Percentiles rank a stretch among this genome's conserved stretches.
These are phyloP conservation scores for Eucera pruinosa DNA, from an alignment of 2,888 invertebrate genomes.

Conservation along the genomic window DNA sequence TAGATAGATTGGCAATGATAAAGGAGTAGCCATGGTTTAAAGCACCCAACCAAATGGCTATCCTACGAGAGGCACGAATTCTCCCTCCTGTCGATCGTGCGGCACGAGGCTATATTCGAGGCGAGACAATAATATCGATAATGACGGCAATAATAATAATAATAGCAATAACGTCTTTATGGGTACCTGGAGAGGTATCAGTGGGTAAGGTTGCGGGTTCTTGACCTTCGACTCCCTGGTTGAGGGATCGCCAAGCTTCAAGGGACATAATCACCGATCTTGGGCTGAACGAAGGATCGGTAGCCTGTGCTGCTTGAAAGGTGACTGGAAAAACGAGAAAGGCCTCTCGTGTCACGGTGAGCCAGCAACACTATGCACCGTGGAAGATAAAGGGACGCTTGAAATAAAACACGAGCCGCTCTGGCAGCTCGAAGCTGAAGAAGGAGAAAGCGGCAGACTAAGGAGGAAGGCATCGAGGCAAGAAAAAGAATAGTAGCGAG, in stretches of 20 bases:
- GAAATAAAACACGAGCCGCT: conserved; percentile 64
- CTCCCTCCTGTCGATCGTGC: conserved; percentile 39
- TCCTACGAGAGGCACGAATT: conserved; percentile 16
- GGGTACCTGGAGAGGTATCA: conserved; percentile 48
- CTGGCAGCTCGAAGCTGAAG: conserved; percentile 11
- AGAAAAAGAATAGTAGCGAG: conserved; percentile 43
- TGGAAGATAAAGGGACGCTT: conserved; percentile 50
- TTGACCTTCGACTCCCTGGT: conserved; percentile 48
- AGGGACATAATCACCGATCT: conserved; percentile 46
- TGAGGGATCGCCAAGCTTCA: conserved; percentile 22
- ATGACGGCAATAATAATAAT: conserved; percentile 72
- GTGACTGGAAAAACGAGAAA: conserved; percentile 54
- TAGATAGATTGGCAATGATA: background rate
- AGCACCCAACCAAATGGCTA: background rate
- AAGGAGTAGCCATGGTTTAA: too few relatives aligned
- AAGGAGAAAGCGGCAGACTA: conserved; percentile 40
- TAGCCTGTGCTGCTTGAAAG: conserved; percentile 45
- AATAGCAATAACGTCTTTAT: conserved; percentile 75
- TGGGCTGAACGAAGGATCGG: conserved; percentile 34
- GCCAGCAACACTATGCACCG: conserved; percentile 44
- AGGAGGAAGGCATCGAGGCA: background rate
- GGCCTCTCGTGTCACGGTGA: conserved; percentile 54
- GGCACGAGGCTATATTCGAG: conserved; percentile 42
- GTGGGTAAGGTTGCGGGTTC: conserved; percentile 57
- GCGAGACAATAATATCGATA: conserved; percentile 69